Conservation (phyloP, 2,797 vertebrate genomes). For the Gallinago nigripennis region DNA sequence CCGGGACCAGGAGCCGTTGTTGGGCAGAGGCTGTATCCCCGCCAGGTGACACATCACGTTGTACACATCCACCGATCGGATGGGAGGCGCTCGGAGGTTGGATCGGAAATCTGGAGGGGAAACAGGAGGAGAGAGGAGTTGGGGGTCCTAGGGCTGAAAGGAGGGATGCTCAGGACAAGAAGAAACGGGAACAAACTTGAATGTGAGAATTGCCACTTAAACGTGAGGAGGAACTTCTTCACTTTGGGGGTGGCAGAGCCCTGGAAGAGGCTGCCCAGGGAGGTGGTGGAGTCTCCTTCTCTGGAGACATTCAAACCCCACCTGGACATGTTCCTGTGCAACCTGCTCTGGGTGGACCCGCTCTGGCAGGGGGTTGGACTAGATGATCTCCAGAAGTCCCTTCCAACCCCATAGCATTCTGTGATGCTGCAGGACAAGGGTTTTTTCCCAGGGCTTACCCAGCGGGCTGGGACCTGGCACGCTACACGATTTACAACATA, state of each 20-base stretch:
- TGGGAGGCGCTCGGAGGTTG: slow-evolving; percentile 83
- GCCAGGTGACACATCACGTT: slow-evolving; percentile 89
- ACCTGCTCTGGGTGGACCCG: too few species aligned
- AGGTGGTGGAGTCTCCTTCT: too few species aligned
- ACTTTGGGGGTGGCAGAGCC: too few species aligned
- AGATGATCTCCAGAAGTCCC: too few species aligned
- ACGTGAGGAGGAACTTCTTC: too few species aligned
- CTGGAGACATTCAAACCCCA: too few species aligned
- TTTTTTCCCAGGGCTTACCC: not conserved
- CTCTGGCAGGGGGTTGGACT: too few species aligned
- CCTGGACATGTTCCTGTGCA: too few species aligned
- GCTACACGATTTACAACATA: not conserved
- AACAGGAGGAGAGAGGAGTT: not conserved
- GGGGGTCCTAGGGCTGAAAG: not conserved
- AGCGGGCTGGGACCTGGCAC: not conserved
- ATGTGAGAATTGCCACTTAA: too few species aligned
- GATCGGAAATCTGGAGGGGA: slow-evolving; percentile 87
- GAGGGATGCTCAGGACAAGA: not conserved
- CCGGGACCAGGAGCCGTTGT: slow-evolving; percentile 95
- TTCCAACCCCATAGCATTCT: too few species aligned
- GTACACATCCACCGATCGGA: slow-evolving; percentile 90
- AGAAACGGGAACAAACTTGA: too few species aligned
- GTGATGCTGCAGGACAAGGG: not conserved
- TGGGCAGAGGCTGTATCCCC: slow-evolving; percentile 85
- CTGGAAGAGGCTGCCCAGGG: too few species aligned